Evolutionary conservation across 2,113 vertebrate genomes (phyloP).

Genomic region (Sorex araneus): DNA sequence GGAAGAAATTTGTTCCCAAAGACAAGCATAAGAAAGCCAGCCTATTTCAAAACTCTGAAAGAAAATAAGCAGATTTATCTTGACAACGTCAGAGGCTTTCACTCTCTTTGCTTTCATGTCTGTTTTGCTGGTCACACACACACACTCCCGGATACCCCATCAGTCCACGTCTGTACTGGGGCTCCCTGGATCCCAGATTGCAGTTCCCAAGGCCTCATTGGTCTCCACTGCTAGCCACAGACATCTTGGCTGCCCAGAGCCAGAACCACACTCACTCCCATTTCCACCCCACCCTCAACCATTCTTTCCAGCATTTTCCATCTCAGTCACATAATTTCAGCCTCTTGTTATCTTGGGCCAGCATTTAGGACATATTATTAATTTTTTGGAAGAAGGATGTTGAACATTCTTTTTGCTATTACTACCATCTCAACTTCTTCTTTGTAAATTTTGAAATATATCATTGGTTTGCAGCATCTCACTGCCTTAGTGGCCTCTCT

Average conservation of each 20-base stretch:
- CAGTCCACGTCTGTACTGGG: fast-evolving
- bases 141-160: not conserved
- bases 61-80: not conserved
- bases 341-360: not conserved
- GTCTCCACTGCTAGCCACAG: not conserved
- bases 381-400: too few species aligned
- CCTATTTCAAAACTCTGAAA: not conserved
- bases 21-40: not conserved
- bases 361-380: not conserved
- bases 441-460: too few species aligned
- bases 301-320: not conserved
- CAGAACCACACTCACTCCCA: not conserved
- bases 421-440: too few species aligned
- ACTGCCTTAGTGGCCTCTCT: too few species aligned
- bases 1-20: not conserved
- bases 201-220: not conserved
- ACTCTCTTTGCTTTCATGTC: not conserved
- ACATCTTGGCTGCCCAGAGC: fast-evolving
- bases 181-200: not conserved
- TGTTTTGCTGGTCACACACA: not conserved
- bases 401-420: too few species aligned
- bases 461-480: too few species aligned
- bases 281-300: too few species aligned
- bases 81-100: not conserved
- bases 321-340: not conserved